Evolutionary conservation across 2,113 vertebrate genomes (phyloP), one percentile per base, ranked within the genome.

Genomic region (Eurypyga helias): DNA sequence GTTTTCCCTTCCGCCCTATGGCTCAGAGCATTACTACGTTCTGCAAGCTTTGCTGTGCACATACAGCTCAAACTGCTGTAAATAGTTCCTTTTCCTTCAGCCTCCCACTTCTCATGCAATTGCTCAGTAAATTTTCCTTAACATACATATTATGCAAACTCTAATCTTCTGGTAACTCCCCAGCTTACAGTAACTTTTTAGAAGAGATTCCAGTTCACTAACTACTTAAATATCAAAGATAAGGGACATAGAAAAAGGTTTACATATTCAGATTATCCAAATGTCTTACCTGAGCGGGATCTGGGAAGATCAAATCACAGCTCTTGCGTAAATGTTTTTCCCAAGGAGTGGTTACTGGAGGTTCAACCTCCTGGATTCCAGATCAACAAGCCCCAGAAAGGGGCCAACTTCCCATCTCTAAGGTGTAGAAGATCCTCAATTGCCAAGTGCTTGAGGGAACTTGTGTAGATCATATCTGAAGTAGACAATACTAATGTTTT

Each of bases 111-210:
- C 31, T 58, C 6, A 21, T 57, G 38, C 71, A 94, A 94, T 89
- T 78, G 38, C 69, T 81, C 80, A 23, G 73, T 87, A 86, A 89
- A 79, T 81, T 95, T 89, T 73, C 86, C 77, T 93, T 86, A 93
- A 72, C 36, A 8, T 57, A 58, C 12, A 5, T 57, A 82, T 28
- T 86, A 92, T 21, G 45, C 71, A 96, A 86, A 92, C 38, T 78
- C 61, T 83, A 88, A 65, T 76, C 71, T 67, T 67, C 51, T 33
- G 48, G 17, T 82, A 94, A 67, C 81, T 96, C 77, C 49, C 69
- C 28, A 67, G 33, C 33, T 84, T 82, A 83, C 83, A 89, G 49
- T 89, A 76, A 58, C 69, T 61, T 96, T 48, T 90, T 57, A 88
- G 78, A 84, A 45, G 55, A 89, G 48, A 87, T 75, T 93, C 57